phyloP scores from a whole-genome alignment of 2,888 invertebrate genomes.

The Catocala nupta region DNA sequence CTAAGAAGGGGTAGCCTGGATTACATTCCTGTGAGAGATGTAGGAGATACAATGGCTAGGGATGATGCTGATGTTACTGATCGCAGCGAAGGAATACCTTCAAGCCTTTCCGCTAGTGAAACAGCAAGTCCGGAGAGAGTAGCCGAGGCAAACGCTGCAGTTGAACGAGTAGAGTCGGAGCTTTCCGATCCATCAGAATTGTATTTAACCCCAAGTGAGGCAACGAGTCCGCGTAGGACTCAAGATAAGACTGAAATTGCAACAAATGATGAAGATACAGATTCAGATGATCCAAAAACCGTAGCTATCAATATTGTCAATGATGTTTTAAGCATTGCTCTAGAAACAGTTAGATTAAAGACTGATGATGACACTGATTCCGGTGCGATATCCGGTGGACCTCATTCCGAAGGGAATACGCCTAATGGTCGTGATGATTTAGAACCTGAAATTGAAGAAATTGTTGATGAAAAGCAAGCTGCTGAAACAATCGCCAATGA shows the following conservation, averaged over 20 bases:
- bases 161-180: constrained; percentile 86
- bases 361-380: constrained; percentile 82
- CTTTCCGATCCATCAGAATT: constrained; percentile 91
- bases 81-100: constrained; percentile 83
- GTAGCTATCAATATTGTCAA: constrained; percentile 83
- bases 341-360: constrained; percentile 80
- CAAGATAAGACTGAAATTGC: constrained; percentile 77
- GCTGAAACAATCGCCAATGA: constrained; percentile 76
- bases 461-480: constrained; percentile 68
- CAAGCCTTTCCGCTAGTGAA: constrained; percentile 82
- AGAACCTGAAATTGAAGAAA: constrained; percentile 79
- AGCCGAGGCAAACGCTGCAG: constrained; percentile 70
- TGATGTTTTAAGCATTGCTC: constrained; percentile 80
- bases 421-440: constrained; percentile 82
- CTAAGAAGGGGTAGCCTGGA: constrained; percentile 80
- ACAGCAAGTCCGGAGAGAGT: constrained; percentile 82
- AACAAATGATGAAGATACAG: constrained; percentile 67
- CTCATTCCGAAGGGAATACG: constrained; percentile 81
- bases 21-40: constrained; percentile 84
- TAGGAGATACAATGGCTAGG: constrained; percentile 75
- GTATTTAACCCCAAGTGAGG: constrained; percentile 90
- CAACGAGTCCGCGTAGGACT: constrained; percentile 82
- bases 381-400: constrained; percentile 81
- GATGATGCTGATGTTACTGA: constrained; percentile 82
- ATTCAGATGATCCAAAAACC: constrained; percentile 75